Percentiles rank a stretch among this genome's conserved stretches.
Evolutionary conservation across 2,888 invertebrate species (phyloP).

Genomic region (Sinentomon sp.): DNA sequence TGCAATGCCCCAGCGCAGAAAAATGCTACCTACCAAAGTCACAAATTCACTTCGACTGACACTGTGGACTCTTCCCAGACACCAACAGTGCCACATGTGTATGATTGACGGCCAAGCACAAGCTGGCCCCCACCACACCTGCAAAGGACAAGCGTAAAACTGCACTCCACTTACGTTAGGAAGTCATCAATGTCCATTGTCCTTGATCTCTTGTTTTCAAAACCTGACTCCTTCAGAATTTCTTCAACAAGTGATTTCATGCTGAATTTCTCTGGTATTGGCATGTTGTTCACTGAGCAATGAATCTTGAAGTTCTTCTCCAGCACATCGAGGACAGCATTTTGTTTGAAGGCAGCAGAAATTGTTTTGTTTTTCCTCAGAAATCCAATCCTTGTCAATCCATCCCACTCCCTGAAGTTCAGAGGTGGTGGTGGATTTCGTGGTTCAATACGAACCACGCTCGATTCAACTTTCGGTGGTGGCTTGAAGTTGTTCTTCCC

Average conservation of each 20-base stretch:
- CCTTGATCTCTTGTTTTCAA: slow-evolving; percentile 25
- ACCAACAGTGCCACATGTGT: no score
- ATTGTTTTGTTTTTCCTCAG: slow-evolving; percentile 90
- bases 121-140: no score
- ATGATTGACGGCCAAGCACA: no score
- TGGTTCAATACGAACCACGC: slow-evolving; percentile 90
- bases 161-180: slow-evolving; percentile 25
- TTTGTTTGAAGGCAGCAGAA: slow-evolving; percentile 60
- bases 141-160: no score
- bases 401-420: slow-evolving; percentile 95
- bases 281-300: slow-evolving; percentile 57
- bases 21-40: no score
- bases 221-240: slow-evolving; percentile 22
- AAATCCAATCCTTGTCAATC: slow-evolving; percentile 78
- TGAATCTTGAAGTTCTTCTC: slow-evolving; percentile 62
- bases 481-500: slow-evolving; percentile 95
- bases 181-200: slow-evolving; percentile 30
- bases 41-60: no score
- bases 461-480: slow-evolving; percentile 96
- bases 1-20: no score
- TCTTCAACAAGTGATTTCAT: slow-evolving; percentile 23
- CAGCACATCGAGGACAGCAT: no score
- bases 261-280: slow-evolving; percentile 26
- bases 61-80: no score
- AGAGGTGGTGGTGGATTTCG: slow-evolving; percentile 88